phyloP scores from a whole-genome alignment of 1,140 invertebrate species.

The Hylyphantes graminicola region DNA sequence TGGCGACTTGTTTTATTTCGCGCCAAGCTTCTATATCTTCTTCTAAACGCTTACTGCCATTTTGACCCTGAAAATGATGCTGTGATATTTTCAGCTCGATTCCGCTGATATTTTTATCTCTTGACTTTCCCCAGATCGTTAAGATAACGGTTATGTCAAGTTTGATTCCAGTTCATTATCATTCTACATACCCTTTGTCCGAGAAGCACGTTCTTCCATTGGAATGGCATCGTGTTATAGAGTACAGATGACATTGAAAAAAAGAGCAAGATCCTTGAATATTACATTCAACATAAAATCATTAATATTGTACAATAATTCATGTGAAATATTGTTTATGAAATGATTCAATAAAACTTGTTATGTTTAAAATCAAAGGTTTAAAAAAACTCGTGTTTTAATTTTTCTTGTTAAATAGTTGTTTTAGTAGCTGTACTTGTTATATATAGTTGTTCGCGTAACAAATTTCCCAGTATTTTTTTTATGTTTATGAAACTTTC shows the following conservation, averaged over 20 bases:
- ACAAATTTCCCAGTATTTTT: neutral
- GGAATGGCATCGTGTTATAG: no score
- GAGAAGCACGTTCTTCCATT: no score
- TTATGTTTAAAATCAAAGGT: no score
- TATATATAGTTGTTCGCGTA: neutral
- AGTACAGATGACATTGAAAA: no score
- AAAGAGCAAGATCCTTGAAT: no score
- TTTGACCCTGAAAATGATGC: conserved; percentile 12
- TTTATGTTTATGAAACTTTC: neutral
- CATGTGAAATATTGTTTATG: no score
- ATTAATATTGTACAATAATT: no score
- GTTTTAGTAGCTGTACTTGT: neutral
- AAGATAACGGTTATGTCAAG: neutral
- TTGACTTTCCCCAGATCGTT: conserved; percentile 11
- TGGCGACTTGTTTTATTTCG: no score
- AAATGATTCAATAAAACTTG: no score
- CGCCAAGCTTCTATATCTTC: neutral
- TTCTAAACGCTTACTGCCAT: neutral
- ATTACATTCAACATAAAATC: no score
- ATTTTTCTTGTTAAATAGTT: neutral
- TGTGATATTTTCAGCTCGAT: neutral
- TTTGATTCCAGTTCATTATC: no score
- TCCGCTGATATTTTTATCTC: conserved; percentile 18
- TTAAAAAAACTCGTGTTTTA: neutral
- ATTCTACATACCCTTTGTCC: no score